Evolutionary conservation across 2,888 invertebrate genomes (phyloP), one percentile per base, ranked within the genome.

Genomic region (Panorpa germanica): DNA sequence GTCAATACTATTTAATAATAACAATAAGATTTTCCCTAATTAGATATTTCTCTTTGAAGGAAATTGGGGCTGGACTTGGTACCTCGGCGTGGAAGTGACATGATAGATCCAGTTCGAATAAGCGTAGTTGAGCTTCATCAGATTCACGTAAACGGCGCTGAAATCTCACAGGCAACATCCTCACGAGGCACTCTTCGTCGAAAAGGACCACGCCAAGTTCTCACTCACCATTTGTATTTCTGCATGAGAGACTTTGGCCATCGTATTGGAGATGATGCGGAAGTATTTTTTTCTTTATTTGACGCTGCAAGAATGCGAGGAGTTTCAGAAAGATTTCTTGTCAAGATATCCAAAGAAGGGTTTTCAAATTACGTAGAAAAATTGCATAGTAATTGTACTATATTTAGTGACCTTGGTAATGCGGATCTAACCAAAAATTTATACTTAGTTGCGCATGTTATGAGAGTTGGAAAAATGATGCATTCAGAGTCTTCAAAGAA

Each of bases 61-160:
- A 85, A 88, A 62, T 65, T 93, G 29, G 83, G 82, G 1, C 54
- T 93, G 47, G 93, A 93, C 55, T 55, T 93, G 47, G 91, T 93
- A 14, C 93, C 93, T 0, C 67, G 93, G 15, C 72, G 80, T 38
- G 83, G 85, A 18, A 77, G 83, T 15, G 72, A 85, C 46, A 85
- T 85, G 51, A 86, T 91, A 20, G 85, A 90, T 49, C 80, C 85
- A 17, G 85, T 85, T 45, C 69, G 75, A 28, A 78, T 85, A 59
- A 88, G 88, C 40, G 70, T 86, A 20, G 82, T 90, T 27, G 80
- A 86, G 43, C 62, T 93, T 11, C 83, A 88, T 53, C 70, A 82
- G 46, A 81, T 83, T 14, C 75, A 76, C 41, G 70, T 71, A 11
- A 65, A 66, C 40, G 74, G 74, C 44, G 73, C 73, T n/a, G 75